Conservation (phyloP, 2,113 vertebrate species). For the Austrofundulus limnaeus region DNA sequence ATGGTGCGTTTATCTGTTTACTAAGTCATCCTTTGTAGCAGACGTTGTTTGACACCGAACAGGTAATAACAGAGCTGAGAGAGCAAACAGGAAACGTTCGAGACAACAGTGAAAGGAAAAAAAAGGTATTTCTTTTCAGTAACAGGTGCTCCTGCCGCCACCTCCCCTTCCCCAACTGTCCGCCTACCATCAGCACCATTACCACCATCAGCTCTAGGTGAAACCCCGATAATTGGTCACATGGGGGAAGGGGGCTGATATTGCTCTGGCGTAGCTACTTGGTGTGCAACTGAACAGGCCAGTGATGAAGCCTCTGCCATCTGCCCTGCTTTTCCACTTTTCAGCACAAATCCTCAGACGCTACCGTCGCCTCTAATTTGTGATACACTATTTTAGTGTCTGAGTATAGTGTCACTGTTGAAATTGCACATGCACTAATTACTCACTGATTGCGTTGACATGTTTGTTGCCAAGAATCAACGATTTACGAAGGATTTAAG, state of each 20-base stretch:
- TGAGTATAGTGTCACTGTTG: slow-evolving; percentile 16
- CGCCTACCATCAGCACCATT: slow-evolving; percentile 48
- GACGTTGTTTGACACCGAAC: neutral
- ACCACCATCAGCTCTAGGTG: slow-evolving; percentile 68
- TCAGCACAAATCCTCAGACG: slow-evolving; percentile 50
- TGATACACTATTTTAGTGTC: slow-evolving; percentile 48
- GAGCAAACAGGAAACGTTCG: neutral
- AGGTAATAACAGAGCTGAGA: neutral
- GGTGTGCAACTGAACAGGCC: slow-evolving; percentile 65
- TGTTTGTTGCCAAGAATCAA: slow-evolving; percentile 8
- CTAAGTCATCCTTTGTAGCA: slow-evolving; percentile 11
- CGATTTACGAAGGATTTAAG: slow-evolving; percentile 31
- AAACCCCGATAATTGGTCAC: slow-evolving; percentile 84
- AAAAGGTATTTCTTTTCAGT: slow-evolving; percentile 16
- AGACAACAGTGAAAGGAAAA: neutral
- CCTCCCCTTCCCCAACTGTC: slow-evolving; percentile 18
- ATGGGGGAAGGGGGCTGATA: slow-evolving; percentile 73
- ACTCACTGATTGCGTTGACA: slow-evolving; percentile 20
- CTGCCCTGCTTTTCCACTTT: slow-evolving; percentile 68
- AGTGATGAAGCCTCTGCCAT: slow-evolving; percentile 72
- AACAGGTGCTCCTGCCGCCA: slow-evolving; percentile 38
- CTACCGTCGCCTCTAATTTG: slow-evolving; percentile 58
- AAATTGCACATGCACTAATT: slow-evolving; percentile 38
- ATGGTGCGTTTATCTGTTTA: slow-evolving; percentile 18
- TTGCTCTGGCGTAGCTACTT: slow-evolving; percentile 67